Conservation (phyloP, 1,140 invertebrate species). For the Holotrichia oblita region DNA sequence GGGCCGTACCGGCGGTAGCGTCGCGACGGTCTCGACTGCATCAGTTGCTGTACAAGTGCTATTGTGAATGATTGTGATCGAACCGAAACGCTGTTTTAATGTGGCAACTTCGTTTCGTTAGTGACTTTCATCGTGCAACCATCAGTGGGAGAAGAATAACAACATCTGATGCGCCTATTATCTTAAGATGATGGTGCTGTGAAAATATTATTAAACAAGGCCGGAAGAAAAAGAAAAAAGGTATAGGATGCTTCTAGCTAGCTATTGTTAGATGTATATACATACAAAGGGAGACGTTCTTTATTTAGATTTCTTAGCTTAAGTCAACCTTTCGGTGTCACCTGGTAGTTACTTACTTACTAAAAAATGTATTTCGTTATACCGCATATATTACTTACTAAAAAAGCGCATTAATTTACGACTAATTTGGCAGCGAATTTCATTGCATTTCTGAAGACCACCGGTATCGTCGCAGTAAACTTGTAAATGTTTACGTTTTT, state of each 20-base stretch:
- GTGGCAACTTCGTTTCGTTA: slow-evolving; percentile 28
- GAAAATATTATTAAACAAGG: not conserved
- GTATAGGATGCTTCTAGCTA: not conserved
- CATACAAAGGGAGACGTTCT: slow-evolving; percentile 12
- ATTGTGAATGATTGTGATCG: slow-evolving; percentile 31
- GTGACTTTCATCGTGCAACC: slow-evolving; percentile 11
- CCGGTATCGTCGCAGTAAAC: too few relatives aligned
- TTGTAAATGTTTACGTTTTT: too few relatives aligned
- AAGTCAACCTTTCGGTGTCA: not conserved
- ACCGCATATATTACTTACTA: too few relatives aligned
- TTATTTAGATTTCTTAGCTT: slow-evolving; percentile 17
- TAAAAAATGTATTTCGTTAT: too few relatives aligned
- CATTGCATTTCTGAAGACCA: too few relatives aligned
- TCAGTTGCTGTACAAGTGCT: slow-evolving; percentile 8
- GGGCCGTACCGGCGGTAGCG: slow-evolving; percentile 44
- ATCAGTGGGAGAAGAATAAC: not conserved
- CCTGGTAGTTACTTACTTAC: not conserved
- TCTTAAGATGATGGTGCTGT: slow-evolving; percentile 1
- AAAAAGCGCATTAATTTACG: too few relatives aligned
- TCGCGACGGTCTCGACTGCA: slow-evolving; percentile 34
- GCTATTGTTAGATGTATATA: slow-evolving; percentile 16
- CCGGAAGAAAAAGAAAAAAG: not conserved
- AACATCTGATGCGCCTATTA: too few relatives aligned
- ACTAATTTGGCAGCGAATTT: too few relatives aligned
- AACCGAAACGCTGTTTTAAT: slow-evolving; percentile 25